A percentile compares a stretch with the other conserved stretches of the same genome.
phyloP scores from a whole-genome alignment of 2,113 vertebrate species.

The Burhinus oedicnemus region DNA sequence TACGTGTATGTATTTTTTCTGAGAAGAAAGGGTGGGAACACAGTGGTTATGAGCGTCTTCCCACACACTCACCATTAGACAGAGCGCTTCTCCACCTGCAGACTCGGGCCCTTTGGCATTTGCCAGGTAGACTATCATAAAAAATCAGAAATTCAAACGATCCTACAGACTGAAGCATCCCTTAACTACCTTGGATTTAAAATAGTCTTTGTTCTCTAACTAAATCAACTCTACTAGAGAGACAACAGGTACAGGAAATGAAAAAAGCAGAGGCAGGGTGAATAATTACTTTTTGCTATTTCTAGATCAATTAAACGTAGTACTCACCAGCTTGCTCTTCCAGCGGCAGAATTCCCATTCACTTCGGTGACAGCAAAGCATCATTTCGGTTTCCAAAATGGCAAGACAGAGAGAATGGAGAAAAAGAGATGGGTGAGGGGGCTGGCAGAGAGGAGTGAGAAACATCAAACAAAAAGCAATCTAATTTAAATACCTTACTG shows the following conservation, averaged over 20 bases:
- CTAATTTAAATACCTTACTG: not conserved
- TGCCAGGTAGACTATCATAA: not conserved
- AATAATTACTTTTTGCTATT: conserved; percentile 25
- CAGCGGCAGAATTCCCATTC: not conserved
- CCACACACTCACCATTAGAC: fast-evolving
- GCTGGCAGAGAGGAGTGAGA: not conserved
- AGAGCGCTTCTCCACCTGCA: not conserved
- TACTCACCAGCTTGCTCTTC: not conserved
- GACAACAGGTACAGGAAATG: conserved; percentile 34
- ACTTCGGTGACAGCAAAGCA: not conserved
- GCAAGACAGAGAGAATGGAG: not conserved
- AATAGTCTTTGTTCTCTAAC: conserved; percentile 18
- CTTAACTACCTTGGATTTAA: not conserved
- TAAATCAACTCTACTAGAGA: not conserved
- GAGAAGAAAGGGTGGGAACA: not conserved
- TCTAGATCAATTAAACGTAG: not conserved
- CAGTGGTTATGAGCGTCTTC: not conserved
- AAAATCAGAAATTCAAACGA: conserved; percentile 32
- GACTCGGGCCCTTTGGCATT: not conserved
- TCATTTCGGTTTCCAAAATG: not conserved
- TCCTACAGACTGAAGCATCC: not conserved
- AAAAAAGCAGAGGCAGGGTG: conserved; percentile 22
- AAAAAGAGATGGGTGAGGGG: not conserved
- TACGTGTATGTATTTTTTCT: fast-evolving
- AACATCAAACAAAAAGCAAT: conserved; percentile 23